Base-by-base conservation (phyloP, 2,113 vertebrate species). In the Harpagus bidentatus region DNA sequence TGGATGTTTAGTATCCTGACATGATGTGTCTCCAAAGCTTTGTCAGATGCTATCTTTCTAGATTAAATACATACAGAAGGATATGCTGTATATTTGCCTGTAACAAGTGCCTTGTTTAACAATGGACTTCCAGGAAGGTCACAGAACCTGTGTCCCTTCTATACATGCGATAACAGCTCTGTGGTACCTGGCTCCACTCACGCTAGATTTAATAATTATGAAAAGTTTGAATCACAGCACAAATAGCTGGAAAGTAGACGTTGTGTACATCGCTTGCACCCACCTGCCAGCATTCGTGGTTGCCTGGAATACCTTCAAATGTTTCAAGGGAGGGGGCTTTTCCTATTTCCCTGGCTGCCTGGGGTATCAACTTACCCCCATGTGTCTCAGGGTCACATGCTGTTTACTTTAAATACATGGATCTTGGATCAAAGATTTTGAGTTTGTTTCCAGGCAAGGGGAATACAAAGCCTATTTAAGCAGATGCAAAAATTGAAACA, bases 11-110 rank as follows among this genome's bases (percentile, higher is more conserved):
- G 82, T 74, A 86, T 91, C 95, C 90, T 97, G n/a, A 81, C 86
- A 96, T 77, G 94, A 86, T 70, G 81, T 73, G 95, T 91, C 95
- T 94, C 90, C 65, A 86, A 97, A 97, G 96, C 90, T 96, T 70
- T 95, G 83, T 94, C 74, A 96, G 95, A 96, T 97, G 97, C 94
- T 97, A 84, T 90, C 95, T 92, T 67, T 70, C 92, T 90, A 92
- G 72, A 88, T 82, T 93, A 93, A 97, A 88, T 62, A 94, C 66
- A 73, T 84, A 73, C 84, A 95, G 88, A 96, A 96, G 92, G 88
- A 88, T 83, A 94, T 40, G 95, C 72, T 58, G 80, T 28, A 3
- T 28, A 20, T 76, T 43, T 88, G 66, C 59, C 81, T 73, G 92
- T 56, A 82, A 83, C 95, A 88, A 82, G 43, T 40, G 38, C 83